Evolutionary conservation across 64 coral and sea anemone species (phyloP).

Genomic region (Actinia tenebrosa): DNA sequence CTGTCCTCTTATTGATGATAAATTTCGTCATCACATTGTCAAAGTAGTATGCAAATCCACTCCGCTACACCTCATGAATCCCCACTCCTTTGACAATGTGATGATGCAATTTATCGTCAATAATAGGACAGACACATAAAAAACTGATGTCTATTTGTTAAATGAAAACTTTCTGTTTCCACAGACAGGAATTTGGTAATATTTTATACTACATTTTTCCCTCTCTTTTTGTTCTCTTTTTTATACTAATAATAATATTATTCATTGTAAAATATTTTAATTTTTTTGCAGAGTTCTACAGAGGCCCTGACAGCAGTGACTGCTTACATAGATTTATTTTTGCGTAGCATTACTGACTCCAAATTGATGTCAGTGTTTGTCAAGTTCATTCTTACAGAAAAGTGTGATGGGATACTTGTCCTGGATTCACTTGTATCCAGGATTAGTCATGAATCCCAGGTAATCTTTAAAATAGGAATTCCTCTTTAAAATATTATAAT

Average conservation of each 20-base stretch:
- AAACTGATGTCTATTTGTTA: too few species aligned
- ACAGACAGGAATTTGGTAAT: too few species aligned
- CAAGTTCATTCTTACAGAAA: slow-evolving; percentile 79
- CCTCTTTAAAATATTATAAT: too few species aligned
- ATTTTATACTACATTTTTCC: too few species aligned
- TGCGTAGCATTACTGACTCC: slow-evolving; percentile 93
- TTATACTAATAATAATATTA: background rate
- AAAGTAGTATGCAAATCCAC: too few species aligned
- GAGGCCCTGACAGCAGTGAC: slow-evolving; percentile 90
- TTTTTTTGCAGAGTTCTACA: slow-evolving; percentile 53
- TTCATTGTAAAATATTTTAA: background rate
- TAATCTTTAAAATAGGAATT: background rate
- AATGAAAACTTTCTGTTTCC: too few species aligned
- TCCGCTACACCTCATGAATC: too few species aligned
- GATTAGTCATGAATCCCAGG: slow-evolving; percentile 82
- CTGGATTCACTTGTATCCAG: slow-evolving; percentile 80
- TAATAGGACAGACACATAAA: too few species aligned
- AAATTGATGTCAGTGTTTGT: slow-evolving; percentile 97
- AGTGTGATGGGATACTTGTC: slow-evolving; percentile 64
- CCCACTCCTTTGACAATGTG: too few species aligned
- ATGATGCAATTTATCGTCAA: too few species aligned
- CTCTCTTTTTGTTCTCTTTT: background rate
- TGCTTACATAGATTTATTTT: slow-evolving; percentile 91
- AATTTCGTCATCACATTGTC: too few species aligned
- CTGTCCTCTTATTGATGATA: too few species aligned